A percentile compares a stretch with the other conserved stretches of the same genome.
Conservation (phyloP, 1,140 invertebrate species). For the Nasonia vitripennis region DNA sequence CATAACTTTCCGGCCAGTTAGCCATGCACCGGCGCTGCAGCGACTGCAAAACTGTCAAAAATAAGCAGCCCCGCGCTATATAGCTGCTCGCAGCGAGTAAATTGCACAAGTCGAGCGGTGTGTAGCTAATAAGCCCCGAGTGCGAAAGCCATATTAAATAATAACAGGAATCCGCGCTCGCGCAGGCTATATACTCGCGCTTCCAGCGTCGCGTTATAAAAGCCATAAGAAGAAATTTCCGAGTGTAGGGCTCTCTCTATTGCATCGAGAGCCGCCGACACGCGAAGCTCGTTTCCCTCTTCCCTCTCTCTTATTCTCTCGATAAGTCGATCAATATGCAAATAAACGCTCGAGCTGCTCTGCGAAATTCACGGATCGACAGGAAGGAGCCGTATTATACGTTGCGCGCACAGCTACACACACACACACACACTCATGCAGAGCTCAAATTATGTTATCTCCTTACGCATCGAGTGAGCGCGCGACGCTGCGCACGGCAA, state of each 20-base stretch:
- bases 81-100: not conserved
- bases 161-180: conserved; percentile 8
- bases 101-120: not conserved
- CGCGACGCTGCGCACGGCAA: conserved; percentile 19
- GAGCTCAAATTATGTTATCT: conserved; percentile 55
- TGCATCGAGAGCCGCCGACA: not conserved
- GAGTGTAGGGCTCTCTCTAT: not conserved
- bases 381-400: not conserved
- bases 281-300: not conserved
- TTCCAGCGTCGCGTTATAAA: not conserved
- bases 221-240: not conserved
- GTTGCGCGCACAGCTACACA: not conserved
- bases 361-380: conserved; percentile 40
- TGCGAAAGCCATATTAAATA: conserved; percentile 29
- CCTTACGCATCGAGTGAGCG: conserved; percentile 45
- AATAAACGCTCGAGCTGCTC: conserved; percentile 27
- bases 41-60: conserved; percentile 4
- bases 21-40: too few relatives aligned
- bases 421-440: not conserved
- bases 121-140: not conserved
- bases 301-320: conserved; percentile 1
- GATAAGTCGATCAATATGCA: conserved; percentile 54
- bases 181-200: not conserved
- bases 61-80: not conserved
- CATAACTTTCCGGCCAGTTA: not conserved